Evolutionary conservation across 2,888 invertebrate species (phyloP).

Genomic region (Carterocephalus palaemon): DNA sequence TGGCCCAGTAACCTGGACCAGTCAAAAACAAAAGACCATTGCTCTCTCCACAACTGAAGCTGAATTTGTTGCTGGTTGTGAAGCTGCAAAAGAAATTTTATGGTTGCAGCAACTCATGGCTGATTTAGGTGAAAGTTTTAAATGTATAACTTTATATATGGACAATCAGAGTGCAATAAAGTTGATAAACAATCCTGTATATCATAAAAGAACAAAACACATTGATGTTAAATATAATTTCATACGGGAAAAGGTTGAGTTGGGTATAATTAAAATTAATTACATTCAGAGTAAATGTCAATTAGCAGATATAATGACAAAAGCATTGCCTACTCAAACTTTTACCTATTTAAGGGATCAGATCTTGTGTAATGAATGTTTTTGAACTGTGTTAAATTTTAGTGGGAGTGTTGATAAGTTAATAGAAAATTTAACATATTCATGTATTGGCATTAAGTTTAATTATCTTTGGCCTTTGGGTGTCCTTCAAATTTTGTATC

Average conservation of each 20-base stretch:
- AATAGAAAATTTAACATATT: too few species aligned
- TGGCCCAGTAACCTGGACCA: constrained; percentile 34
- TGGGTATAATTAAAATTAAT: constrained; percentile 15
- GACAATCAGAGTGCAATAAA: constrained; percentile 36
- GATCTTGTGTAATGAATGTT: too few species aligned
- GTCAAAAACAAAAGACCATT: constrained; percentile 33
- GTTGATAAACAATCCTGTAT: constrained; percentile 35
- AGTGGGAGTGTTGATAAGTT: background rate
- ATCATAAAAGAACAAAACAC: too few species aligned
- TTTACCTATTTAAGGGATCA: too few species aligned
- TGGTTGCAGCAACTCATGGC: constrained; percentile 27
- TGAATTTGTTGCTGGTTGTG: constrained; percentile 33
- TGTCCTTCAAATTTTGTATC: too few species aligned
- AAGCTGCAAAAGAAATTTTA: constrained; percentile 29
- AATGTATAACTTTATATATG: constrained; percentile 19
- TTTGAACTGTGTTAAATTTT: background rate
- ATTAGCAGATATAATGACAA: constrained; percentile 24
- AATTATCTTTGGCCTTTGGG: too few species aligned
- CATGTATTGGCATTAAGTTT: too few species aligned
- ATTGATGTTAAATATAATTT: too few species aligned
- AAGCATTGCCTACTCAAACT: too few species aligned
- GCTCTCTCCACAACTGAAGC: too few species aligned
- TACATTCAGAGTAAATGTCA: too few species aligned
- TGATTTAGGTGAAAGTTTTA: constrained; percentile 26
- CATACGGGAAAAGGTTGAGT: constrained; percentile 30